These are phyloP conservation scores for Drosophila mojavensis DNA, from an alignment of 1,140 invertebrate genomes.

Conservation along the genomic window DNA sequence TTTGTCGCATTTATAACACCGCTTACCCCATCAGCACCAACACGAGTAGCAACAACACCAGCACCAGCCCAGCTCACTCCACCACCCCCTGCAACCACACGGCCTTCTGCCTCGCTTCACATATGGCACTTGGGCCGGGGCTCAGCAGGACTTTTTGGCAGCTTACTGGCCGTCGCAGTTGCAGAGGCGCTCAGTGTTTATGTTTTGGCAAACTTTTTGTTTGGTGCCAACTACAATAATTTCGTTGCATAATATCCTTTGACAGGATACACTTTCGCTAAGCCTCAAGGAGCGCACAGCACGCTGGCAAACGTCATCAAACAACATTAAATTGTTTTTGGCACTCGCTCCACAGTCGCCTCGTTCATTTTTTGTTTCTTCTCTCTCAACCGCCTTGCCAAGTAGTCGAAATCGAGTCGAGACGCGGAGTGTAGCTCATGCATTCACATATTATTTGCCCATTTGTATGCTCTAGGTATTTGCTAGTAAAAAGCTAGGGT, in stretches of 20 bases:
- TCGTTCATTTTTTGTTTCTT: slow-evolving; percentile 1
- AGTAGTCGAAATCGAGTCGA: slow-evolving; percentile 38
- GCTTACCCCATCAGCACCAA: neutral
- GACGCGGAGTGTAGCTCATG: slow-evolving; percentile 25
- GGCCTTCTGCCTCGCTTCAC: slow-evolving; percentile 14
- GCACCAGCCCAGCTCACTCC: neutral
- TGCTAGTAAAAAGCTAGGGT: neutral
- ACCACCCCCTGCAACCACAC: neutral
- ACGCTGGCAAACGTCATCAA: slow-evolving; percentile 53
- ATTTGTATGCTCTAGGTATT: slow-evolving; percentile 21
- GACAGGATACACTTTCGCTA: slow-evolving; percentile 69
- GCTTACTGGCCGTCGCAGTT: slow-evolving; percentile 29
- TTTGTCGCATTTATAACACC: slow-evolving; percentile 46
- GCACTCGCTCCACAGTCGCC: slow-evolving; percentile 40
- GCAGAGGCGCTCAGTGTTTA: slow-evolving; percentile 13
- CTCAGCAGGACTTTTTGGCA: slow-evolving; percentile 58
- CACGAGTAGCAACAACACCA: neutral
- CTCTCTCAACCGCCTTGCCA: slow-evolving; percentile 31
- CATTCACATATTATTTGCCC: slow-evolving; percentile 41
- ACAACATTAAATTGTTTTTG: slow-evolving; percentile 62
- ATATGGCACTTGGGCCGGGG: slow-evolving; percentile 43
- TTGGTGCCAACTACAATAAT: slow-evolving; percentile 64
- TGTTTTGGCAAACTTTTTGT: slow-evolving; percentile 50
- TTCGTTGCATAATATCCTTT: slow-evolving; percentile 65
- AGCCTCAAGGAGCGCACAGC: slow-evolving; percentile 52